Conservation (phyloP, 1,140 invertebrate genomes). For the Episyrphus balteatus region DNA sequence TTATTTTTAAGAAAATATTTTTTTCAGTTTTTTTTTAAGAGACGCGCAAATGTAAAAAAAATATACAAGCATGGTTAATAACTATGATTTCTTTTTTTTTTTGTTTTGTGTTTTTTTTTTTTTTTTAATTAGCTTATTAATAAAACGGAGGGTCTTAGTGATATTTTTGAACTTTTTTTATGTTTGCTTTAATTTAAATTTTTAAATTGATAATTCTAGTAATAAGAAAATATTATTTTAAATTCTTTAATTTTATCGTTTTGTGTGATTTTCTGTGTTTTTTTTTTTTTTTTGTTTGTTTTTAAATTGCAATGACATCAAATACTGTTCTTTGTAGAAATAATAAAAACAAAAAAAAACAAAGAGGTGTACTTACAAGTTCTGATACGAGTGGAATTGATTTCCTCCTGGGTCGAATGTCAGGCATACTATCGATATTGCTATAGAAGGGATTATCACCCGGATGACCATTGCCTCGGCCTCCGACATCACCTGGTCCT, state of each 20-base stretch:
- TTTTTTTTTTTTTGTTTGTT: conserved; percentile 2
- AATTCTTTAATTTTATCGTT: too few species aligned
- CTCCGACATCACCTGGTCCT: conserved; percentile 58
- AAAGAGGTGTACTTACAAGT: conserved; percentile 66
- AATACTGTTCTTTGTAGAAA: conserved; percentile 2
- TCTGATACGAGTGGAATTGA: conserved; percentile 97
- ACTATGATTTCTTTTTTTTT: too few species aligned
- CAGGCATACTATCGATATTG: conserved; percentile 99
- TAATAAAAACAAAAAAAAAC: background rate
- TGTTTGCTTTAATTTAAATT: too few species aligned
- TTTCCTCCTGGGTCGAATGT: conserved; percentile 90
- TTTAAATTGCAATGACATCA: background rate
- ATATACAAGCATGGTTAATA: too few species aligned
- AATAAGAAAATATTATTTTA: too few species aligned
- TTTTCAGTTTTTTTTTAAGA: background rate
- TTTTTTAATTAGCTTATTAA: too few species aligned
- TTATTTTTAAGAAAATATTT: conserved; percentile 35
- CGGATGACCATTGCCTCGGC: conserved; percentile 72
- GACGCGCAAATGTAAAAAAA: too few species aligned
- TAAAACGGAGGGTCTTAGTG: too few species aligned
- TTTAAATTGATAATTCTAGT: too few species aligned
- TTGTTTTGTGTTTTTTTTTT: too few species aligned
- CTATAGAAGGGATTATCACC: conserved; percentile 98
- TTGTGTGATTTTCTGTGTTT: background rate
- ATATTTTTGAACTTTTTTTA: too few species aligned